phyloP scores from a whole-genome alignment of 2,888 invertebrate genomes.

The Eupeodes luniger region DNA sequence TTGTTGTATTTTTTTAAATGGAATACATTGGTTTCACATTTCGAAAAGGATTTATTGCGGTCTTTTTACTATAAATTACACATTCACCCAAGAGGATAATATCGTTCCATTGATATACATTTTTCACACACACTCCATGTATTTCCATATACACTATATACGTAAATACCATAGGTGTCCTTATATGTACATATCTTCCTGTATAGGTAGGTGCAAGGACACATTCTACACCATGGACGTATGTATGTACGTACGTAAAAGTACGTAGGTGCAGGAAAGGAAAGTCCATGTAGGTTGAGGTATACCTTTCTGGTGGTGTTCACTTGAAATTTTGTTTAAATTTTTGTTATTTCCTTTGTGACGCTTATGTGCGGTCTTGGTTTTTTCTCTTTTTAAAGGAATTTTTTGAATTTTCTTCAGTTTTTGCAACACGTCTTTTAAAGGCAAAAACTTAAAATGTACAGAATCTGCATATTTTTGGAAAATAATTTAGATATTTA shows the following conservation, averaged over 20 bases:
- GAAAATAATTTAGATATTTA: too few species aligned
- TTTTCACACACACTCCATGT: constrained; percentile 7
- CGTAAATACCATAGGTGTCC: too few species aligned
- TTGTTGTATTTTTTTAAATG: constrained; percentile 1
- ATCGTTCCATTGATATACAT: constrained; percentile 42
- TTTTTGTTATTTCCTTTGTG: constrained; percentile 14
- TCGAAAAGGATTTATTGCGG: constrained; percentile 53
- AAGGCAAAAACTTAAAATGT: not conserved
- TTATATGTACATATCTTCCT: too few species aligned
- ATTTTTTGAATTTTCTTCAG: not conserved
- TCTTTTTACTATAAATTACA: constrained; percentile 55
- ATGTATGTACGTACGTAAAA: not conserved
- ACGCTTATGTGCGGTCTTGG: not conserved
- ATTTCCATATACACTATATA: not conserved
- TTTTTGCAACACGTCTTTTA: not conserved
- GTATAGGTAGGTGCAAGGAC: constrained; percentile 13
- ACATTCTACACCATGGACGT: not conserved
- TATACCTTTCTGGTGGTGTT: constrained; percentile 8
- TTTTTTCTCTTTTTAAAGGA: not conserved
- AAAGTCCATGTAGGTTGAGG: not conserved
- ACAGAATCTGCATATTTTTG: not conserved
- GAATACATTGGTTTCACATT: constrained; percentile 44
- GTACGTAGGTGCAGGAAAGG: not conserved
- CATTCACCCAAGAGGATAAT: constrained; percentile 50
- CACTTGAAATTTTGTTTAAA: constrained; percentile 28